Conservation (phyloP, 2,888 invertebrate species). For the Phytoseiulus persimilis region DNA sequence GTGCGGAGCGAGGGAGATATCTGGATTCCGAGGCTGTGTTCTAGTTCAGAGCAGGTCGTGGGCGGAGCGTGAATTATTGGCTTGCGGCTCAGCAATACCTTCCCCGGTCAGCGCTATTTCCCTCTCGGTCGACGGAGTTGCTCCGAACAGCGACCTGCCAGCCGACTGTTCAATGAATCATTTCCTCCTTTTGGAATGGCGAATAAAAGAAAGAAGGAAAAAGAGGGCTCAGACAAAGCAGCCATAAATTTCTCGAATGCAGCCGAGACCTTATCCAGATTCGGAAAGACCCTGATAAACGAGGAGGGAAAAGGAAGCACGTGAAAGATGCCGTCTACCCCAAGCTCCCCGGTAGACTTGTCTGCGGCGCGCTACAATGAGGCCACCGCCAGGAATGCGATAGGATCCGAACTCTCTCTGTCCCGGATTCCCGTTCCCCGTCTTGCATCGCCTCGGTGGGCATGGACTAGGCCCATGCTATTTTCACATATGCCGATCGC, state of each 20-base stretch:
- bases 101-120: neutral
- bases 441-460: neutral
- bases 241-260: neutral
- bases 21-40: neutral
- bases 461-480: neutral
- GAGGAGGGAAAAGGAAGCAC: neutral
- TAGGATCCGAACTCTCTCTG: neutral
- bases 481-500: neutral
- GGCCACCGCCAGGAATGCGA: neutral
- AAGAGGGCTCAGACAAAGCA: neutral
- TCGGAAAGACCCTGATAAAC: neutral
- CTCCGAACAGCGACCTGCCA: neutral
- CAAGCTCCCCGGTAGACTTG: too few species aligned
- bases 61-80: neutral
- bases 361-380: too few species aligned
- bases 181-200: neutral
- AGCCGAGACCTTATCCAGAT: neutral
- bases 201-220: neutral
- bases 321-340: neutral
- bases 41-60: neutral
- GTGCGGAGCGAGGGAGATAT: neutral
- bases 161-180: neutral
- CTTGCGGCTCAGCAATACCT: neutral
- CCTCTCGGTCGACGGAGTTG: neutral
- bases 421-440: neutral